phyloP scores from a whole-genome alignment of 2,113 vertebrate genomes.

The Hemichromis elongatus region DNA sequence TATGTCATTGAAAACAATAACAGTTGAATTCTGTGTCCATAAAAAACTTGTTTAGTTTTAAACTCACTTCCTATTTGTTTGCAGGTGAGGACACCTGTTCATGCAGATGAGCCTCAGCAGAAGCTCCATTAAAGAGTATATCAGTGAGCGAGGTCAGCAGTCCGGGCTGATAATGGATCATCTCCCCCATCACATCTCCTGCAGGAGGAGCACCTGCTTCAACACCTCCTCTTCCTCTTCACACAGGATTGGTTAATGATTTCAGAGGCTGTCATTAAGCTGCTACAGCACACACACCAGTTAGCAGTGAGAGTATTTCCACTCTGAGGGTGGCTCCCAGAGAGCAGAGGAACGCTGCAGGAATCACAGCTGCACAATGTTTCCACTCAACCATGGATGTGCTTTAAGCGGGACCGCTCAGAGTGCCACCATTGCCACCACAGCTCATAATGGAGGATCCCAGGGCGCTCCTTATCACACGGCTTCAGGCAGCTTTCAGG shows the following conservation, averaged over 20 bases:
- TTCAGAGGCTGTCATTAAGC: not conserved
- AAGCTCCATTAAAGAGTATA: conserved; percentile 67
- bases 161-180: not conserved
- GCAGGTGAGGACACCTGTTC: conserved; percentile 25
- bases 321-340: not conserved
- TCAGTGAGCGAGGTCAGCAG: conserved; percentile 25
- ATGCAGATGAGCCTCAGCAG: not conserved
- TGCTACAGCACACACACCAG: not conserved
- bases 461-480: conserved; percentile 70
- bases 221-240: not conserved
- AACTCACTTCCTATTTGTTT: not conserved
- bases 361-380: conserved; percentile 29
- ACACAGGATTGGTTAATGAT: not conserved
- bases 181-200: not conserved
- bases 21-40: not conserved
- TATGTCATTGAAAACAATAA: not conserved
- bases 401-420: not conserved
- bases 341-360: conserved; percentile 10
- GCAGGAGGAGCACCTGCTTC: not conserved
- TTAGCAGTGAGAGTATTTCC: not conserved
- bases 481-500: conserved; percentile 45
- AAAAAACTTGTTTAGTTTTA: not conserved
- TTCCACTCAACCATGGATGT: conserved; percentile 46
- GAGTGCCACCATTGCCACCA: not conserved
- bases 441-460: conserved; percentile 63